Conservation (phyloP, 2,797 vertebrate genomes). For the Fratercula arctica region DNA sequence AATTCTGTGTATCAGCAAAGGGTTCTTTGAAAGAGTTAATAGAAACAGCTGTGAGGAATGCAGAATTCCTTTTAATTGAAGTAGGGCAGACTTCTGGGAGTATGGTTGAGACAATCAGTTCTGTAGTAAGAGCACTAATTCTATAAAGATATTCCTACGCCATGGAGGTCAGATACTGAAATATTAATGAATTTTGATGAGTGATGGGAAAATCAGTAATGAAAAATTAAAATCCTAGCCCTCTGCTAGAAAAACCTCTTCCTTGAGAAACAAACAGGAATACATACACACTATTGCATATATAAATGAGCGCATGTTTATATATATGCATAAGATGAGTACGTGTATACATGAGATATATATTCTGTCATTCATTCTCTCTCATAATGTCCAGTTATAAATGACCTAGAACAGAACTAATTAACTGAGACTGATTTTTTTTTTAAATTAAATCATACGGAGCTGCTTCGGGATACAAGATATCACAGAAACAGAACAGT, state of each 20-base stretch:
- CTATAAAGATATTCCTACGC: background rate
- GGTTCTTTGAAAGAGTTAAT: background rate
- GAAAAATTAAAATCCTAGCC: slow-evolving; percentile 11
- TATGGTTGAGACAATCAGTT: background rate
- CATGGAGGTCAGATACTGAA: background rate
- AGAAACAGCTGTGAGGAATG: background rate
- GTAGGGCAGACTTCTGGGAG: background rate
- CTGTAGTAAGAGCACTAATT: background rate
- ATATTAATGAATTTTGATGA: slow-evolving; percentile 37
- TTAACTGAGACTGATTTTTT: background rate
- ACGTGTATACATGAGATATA: background rate
- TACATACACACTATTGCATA: background rate
- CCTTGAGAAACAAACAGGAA: background rate
- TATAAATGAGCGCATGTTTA: background rate
- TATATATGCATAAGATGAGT: background rate
- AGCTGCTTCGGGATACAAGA: background rate
- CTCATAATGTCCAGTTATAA: background rate
- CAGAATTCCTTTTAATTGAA: background rate
- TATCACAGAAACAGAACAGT: background rate
- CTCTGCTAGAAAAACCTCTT: background rate
- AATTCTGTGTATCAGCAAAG: background rate
- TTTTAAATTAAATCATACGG: background rate
- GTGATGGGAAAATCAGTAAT: background rate
- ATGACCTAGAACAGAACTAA: background rate
- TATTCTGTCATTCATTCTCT: background rate